Evolutionary conservation across 2,888 invertebrate species (phyloP).

Genomic region (Ornithoptera alexandrae): DNA sequence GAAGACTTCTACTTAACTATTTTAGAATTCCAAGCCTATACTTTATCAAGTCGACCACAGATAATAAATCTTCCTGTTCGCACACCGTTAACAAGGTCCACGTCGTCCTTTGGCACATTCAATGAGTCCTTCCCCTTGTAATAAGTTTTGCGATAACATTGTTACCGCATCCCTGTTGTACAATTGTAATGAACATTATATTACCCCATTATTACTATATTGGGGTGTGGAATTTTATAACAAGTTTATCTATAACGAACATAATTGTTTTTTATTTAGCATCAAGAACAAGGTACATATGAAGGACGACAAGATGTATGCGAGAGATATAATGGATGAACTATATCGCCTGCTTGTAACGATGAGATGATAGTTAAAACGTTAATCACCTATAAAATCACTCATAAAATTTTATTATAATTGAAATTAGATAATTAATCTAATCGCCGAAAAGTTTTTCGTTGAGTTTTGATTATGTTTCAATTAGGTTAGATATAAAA

Average conservation of each 20-base stretch:
- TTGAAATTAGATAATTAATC: no score
- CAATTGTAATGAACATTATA: constrained; percentile 11
- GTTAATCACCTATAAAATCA: no score
- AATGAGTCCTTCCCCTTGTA: constrained; percentile 19
- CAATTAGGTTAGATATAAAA: no score
- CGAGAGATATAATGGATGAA: no score
- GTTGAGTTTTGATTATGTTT: no score
- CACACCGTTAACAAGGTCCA: constrained; percentile 15
- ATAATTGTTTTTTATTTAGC: background rate
- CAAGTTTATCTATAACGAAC: background rate
- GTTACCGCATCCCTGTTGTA: constrained; percentile 20
- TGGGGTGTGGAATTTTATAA: background rate
- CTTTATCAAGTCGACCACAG: constrained; percentile 4
- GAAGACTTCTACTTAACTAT: background rate
- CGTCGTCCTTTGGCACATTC: constrained; percentile 11
- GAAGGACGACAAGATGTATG: no score
- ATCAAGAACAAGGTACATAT: no score
- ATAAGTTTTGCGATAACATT: constrained; percentile 28
- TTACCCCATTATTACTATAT: constrained; percentile 1
- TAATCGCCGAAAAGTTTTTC: no score
- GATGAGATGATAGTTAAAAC: no score
- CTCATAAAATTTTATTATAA: no score
- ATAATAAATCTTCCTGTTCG: constrained; percentile 14
- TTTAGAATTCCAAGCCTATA: constrained; percentile 1
- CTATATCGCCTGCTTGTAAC: no score